Evolutionary conservation across 2,113 vertebrate species (phyloP).

Genomic region (Mus spicilegus): DNA sequence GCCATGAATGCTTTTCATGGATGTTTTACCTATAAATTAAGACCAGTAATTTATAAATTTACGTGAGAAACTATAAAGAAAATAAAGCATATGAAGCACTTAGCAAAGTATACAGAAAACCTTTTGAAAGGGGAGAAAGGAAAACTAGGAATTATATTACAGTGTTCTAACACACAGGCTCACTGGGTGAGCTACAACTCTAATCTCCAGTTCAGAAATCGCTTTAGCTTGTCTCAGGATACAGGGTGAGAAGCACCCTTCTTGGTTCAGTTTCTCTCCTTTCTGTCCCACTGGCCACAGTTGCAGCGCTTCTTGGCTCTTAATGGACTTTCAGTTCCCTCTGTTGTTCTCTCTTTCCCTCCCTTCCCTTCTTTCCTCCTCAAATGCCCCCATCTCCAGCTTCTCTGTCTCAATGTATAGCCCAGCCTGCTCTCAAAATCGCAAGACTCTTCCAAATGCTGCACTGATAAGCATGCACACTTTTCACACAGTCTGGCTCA

Average conservation of each 20-base stretch:
- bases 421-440: background rate
- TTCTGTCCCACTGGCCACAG: background rate
- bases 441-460: background rate
- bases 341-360: background rate
- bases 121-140: background rate
- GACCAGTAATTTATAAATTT: background rate
- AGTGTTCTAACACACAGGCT: background rate
- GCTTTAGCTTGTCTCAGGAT: background rate
- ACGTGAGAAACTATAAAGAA: background rate
- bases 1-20: constrained; percentile 3
- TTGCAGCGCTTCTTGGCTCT: background rate
- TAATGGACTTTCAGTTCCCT: background rate
- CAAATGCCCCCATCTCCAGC: background rate
- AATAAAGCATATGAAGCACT: background rate
- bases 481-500: background rate
- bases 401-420: background rate
- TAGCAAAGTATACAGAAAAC: background rate
- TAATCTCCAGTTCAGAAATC: constrained; percentile 5
- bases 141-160: background rate
- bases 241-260: background rate
- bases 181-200: background rate
- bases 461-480: background rate
- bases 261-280: background rate
- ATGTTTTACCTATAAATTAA: constrained; percentile 1
- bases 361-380: background rate